Percentiles rank a stretch among this genome's conserved stretches.
These are phyloP conservation scores for Pammene aurita DNA, from an alignment of 2,888 invertebrate species.

Conservation along the genomic window DNA sequence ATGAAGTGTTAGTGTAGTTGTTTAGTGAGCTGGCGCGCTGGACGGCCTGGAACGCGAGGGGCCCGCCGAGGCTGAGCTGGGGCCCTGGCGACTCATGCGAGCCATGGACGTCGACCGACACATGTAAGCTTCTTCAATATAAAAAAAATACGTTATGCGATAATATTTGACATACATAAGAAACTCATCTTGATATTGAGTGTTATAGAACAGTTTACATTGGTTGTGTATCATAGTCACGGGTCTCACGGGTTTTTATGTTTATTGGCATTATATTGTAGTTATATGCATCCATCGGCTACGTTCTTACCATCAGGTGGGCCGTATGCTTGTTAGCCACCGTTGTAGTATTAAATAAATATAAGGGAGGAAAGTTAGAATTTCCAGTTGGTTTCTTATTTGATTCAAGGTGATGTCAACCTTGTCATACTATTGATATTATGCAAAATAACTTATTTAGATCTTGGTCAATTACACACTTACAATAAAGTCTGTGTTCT, in stretches of 20 bases:
- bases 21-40: slow-evolving; percentile 19
- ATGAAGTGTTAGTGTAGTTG: background rate
- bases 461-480: no score
- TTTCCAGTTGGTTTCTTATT: background rate
- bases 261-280: background rate
- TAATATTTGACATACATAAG: background rate
- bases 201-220: no score
- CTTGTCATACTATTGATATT: background rate
- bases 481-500: no score
- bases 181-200: background rate
- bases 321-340: no score
- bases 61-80: slow-evolving; percentile 3
- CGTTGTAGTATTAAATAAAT: no score
- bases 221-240: background rate
- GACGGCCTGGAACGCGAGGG: slow-evolving; percentile 12
- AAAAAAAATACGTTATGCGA: background rate
- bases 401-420: background rate
- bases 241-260: background rate
- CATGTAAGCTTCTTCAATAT: background rate
- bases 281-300: no score
- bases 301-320: no score
- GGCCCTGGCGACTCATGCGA: slow-evolving; percentile 8
- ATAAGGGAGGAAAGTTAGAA: background rate
- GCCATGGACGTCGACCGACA: slow-evolving; percentile 22
- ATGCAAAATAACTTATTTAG: no score